Base-by-base conservation (phyloP, 1,140 invertebrate species). In the Vollenhovia emeryi region DNA sequence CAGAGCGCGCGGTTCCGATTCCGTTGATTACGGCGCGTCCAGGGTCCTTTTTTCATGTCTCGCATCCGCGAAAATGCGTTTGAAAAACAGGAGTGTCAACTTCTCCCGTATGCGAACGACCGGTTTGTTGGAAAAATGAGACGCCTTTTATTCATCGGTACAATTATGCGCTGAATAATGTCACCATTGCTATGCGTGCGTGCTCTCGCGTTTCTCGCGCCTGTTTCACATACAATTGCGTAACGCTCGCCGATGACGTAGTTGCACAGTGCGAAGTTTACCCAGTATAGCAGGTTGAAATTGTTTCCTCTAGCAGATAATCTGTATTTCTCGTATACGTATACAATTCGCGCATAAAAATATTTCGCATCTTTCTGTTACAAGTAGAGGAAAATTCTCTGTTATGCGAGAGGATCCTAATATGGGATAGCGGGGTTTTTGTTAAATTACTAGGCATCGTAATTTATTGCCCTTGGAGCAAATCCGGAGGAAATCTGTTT, bases 211-310 rank as follows among this genome's bases (percentile, higher is more conserved):
- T 36, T 74, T 40, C n/a, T 74, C 43, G 48, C 48, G 40, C 62
- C 57, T 4, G 18, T 43, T 80, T 80, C 3, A 21, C 45, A 69
- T 21, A 18, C 8, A 82, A 82, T 82, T 82, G 78, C 78, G 13
- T 82, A 82, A 82, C 24, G 30, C 9, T 30, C 24, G 21, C 21
- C 3, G 11, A 68, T 80, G 60, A 21, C 21, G 43, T 18, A 18
- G 6, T 68, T 68, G 45, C 62, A 27, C 43, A n/a, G 15, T n/a
- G 24, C 43, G 3, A 69, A 30, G 24, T 45, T 68, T 69, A 30
- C 18, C 15, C 6, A 50, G 24, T n/a, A 30, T 50, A 69, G 4
- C 7, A 45, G 15, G 4, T 18, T 68, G 5, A 15, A 66, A 43
- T n/a, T 33, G 36, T 64, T 24, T 64, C 8, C 27, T 33, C 7